phyloP scores from a whole-genome alignment of 2,113 vertebrate species.

The Oreotrochilus melanogaster region DNA sequence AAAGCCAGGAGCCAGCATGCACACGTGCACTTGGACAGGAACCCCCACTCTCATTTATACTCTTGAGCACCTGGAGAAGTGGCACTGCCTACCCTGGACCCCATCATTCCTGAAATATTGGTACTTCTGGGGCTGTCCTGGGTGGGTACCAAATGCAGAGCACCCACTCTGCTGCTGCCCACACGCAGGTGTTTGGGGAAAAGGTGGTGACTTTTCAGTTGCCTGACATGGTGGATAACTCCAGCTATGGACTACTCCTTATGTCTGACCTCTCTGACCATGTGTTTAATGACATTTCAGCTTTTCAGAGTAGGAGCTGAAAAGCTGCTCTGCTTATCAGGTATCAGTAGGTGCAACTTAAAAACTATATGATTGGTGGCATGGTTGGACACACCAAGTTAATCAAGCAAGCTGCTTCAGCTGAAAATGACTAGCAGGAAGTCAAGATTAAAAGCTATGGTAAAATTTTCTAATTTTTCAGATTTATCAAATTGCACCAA shows the following conservation, averaged over 20 bases:
- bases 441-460: background rate
- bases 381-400: background rate
- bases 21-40: background rate
- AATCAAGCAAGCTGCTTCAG: background rate
- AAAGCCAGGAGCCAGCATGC: background rate
- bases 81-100: background rate
- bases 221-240: background rate
- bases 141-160: background rate
- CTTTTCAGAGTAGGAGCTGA: background rate
- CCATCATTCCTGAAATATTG: background rate
- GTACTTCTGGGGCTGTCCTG: background rate
- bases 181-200: background rate
- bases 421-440: background rate
- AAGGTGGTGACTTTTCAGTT: background rate
- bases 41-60: accelerated
- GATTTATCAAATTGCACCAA: background rate
- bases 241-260: background rate
- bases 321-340: background rate
- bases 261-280: background rate
- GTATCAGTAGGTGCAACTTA: background rate
- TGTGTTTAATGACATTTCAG: background rate
- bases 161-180: background rate
- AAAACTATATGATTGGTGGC: background rate
- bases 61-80: background rate
- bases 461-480: background rate